A percentile compares a stretch with the other conserved stretches of the same genome.
Evolutionary conservation across 1,140 invertebrate genomes (phyloP).

Genomic region (Pseudoatta argentina): DNA sequence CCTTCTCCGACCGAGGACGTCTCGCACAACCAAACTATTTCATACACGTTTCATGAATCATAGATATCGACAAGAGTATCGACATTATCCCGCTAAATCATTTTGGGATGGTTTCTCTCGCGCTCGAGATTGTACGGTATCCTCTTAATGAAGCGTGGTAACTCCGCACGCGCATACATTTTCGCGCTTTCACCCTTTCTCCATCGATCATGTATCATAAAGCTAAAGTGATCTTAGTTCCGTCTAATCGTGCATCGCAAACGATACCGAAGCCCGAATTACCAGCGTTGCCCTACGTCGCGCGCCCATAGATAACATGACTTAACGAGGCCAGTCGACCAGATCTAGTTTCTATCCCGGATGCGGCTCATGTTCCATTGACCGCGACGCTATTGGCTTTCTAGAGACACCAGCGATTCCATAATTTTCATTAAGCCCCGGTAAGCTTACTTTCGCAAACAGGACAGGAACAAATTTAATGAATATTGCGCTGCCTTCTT

Average conservation of each 20-base stretch:
- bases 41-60: slow-evolving; percentile 45
- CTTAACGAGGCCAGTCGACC: slow-evolving; percentile 54
- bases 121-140: neutral
- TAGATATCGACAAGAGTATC: slow-evolving; percentile 38
- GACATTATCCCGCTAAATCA: slow-evolving; percentile 42
- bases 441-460: slow-evolving; percentile 18
- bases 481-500: neutral
- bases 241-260: slow-evolving; percentile 44
- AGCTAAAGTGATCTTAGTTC: slow-evolving; percentile 30
- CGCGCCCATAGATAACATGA: slow-evolving; percentile 37
- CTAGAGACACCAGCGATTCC: slow-evolving; percentile 32
- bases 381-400: slow-evolving; percentile 61
- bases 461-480: neutral
- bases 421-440: slow-evolving; percentile 50
- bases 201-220: slow-evolving; percentile 54
- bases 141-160: slow-evolving; percentile 41
- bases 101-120: neutral
- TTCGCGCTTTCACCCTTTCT: slow-evolving; percentile 59
- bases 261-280: slow-evolving; percentile 57
- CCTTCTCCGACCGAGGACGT: neutral
- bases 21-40: neutral
- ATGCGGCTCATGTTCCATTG: slow-evolving; percentile 61
- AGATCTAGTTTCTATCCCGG: slow-evolving; percentile 60
- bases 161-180: slow-evolving; percentile 16
- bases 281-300: slow-evolving; percentile 36